Base-by-base conservation (phyloP, 1,140 invertebrate species). In the Megathymus violae region DNA sequence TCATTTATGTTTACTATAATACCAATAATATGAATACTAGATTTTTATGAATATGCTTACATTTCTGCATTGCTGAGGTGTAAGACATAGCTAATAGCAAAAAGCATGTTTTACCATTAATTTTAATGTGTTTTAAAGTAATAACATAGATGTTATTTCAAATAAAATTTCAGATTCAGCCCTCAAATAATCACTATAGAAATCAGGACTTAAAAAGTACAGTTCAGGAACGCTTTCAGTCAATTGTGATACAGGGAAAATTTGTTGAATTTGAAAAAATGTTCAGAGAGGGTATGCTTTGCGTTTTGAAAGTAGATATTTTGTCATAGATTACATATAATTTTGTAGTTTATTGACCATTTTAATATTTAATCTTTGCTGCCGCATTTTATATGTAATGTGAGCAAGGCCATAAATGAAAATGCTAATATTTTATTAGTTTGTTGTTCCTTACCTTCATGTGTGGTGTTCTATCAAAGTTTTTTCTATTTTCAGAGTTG, bases 401-500 rank as follows among this genome's bases (percentile, higher is more conserved):
- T 7, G 4, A 31, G 27, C 4, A 31, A 31, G 7, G 27, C 4
- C 7, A 31, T 5, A 31, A 9, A 31, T 9, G 7, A 36, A 36
- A 31, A 31, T n/a, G 9, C 9, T 31, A 9, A 31, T 31, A 7
- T 7, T 22, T 22, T 22, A 22, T 22, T 22, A 5, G 2, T 22
- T 22, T 22, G 5, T 22, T 22, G 19, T 22, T n/a, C n/a, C n/a
- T 25, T 25, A 25, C 3, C 22, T 25, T 25, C 22, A 4, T 31
- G 27, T 31, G 27, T 31, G 9, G 3, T 25, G 22, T 50, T 4
- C 6, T n/a, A 40, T 46, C 2, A 2, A 36, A 6, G 7, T n/a
- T 36, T 4, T 36, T 36, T 36, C 10, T 11, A 25, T 52, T 88
- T 89, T 47, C 79, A 89, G 86, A 86, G 58, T 47, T 88, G 11